Conservation (phyloP, 2,797 vertebrate genomes). For the Moxostoma hubbsi region DNA sequence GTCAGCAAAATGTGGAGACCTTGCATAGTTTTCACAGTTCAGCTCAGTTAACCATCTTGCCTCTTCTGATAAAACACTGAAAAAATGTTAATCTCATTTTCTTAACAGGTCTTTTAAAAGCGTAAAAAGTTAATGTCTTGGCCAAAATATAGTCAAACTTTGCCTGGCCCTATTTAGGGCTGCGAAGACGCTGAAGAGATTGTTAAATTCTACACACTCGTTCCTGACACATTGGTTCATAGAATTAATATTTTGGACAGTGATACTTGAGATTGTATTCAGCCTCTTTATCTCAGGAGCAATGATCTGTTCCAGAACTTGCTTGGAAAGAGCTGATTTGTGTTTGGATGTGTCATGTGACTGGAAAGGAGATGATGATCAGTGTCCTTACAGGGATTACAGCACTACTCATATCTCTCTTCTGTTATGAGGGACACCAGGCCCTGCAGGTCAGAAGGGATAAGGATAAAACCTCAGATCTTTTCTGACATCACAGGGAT, state of each 20-base stretch:
- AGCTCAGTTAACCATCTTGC: not conserved
- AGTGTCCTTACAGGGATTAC: slow-evolving; percentile 47
- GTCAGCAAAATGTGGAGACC: slow-evolving; percentile 26
- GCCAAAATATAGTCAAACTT: not conserved
- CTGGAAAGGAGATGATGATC: slow-evolving; percentile 45
- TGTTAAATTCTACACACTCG: not conserved
- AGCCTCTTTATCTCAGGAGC: slow-evolving; percentile 3
- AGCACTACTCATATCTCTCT: slow-evolving; percentile 43
- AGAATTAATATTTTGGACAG: not conserved
- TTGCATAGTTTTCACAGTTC: slow-evolving; percentile 14
- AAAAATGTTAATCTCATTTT: too few relatives aligned
- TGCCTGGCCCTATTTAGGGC: not conserved
- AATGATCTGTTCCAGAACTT: slow-evolving; percentile 25
- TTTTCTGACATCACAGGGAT: slow-evolving; percentile 4
- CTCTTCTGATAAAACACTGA: not conserved
- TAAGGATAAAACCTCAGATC: slow-evolving; percentile 38
- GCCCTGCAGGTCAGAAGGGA: slow-evolving; percentile 40
- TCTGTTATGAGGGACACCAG: slow-evolving; percentile 42
- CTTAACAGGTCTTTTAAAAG: too few relatives aligned
- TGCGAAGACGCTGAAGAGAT: not conserved
- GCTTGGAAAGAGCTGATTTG: slow-evolving; percentile 34
- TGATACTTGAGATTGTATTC: not conserved
- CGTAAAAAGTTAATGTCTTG: not conserved
- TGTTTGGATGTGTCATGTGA: slow-evolving; percentile 44
- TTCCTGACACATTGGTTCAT: not conserved